Base-by-base conservation (phyloP, 2,113 vertebrate species). In the Nycticorax nycticorax region DNA sequence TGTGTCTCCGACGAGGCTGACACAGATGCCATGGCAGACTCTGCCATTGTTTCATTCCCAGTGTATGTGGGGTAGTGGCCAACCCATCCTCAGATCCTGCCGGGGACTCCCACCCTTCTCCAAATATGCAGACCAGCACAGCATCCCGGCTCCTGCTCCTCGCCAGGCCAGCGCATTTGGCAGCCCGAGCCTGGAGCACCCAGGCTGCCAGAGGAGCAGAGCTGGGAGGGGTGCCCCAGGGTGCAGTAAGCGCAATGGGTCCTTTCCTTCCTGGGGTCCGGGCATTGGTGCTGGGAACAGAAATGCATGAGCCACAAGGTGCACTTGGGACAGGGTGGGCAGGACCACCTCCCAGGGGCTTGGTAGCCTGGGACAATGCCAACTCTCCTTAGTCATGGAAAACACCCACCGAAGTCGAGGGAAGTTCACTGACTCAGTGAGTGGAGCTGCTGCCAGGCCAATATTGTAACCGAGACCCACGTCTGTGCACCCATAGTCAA, bases 281-380 rank as follows among this genome's bases (percentile, higher is more conserved):
- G 16, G 21, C 24, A 59, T 32, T 1, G 0, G 22, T 14, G 14
- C 64, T 88, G 69, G 45, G 60, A 48, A 14, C 12, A 74, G 75
- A 84, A 72, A 53, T 0, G 1, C 0, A 0, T 27, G 52, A 68
- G 39, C 43, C 19, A 19, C 39, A 50, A 78, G 28, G 52, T 73
- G 28, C 35, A 24, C n/a, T 60, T 45, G 37, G 69, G 50, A 45
- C 21, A 75, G 16, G n/a, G 20, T 21, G 64, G 35, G 17, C 81
- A 89, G 74, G 75, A 32, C 14, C 48, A 22, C 0, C 17, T 92
- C 52, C 22, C 33, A 18, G 24, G 77, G 39, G 3, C 27, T 93
- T 33, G 28, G 22, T 4, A 68, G 50, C 8, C 50, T 87, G 66
- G 62, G 28, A 33, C 73, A 33, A 5, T 22, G 84, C 30, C 87